phyloP scores from a whole-genome alignment of 2,888 invertebrate genomes.

The Carcina quercana region DNA sequence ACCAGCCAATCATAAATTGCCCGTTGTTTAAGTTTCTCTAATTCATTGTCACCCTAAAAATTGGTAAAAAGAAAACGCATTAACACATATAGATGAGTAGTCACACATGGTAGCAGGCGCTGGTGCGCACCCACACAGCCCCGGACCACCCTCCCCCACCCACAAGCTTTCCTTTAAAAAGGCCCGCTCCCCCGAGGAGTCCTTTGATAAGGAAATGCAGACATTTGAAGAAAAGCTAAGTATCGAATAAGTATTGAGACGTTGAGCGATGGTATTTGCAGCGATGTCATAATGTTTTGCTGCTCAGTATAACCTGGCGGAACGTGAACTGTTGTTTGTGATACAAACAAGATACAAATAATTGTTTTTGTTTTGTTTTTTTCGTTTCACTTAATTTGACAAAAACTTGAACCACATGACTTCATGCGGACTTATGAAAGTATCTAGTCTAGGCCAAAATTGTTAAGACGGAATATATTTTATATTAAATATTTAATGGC shows the following conservation, averaged over 20 bases:
- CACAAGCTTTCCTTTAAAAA: slow-evolving; percentile 46
- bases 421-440: too few species aligned
- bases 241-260: slow-evolving; percentile 58
- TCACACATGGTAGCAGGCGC: slow-evolving; percentile 46
- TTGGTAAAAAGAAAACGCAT: slow-evolving; percentile 76
- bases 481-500: too few species aligned
- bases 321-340: too few species aligned
- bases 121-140: slow-evolving; percentile 42
- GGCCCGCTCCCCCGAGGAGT: slow-evolving; percentile 46
- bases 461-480: too few species aligned
- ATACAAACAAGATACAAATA: too few species aligned
- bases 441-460: too few species aligned
- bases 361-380: too few species aligned
- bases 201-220: slow-evolving; percentile 75
- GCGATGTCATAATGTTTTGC: slow-evolving; percentile 49
- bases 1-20: too few species aligned
- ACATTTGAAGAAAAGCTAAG: slow-evolving; percentile 72
- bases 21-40: too few species aligned
- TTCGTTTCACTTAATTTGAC: too few species aligned
- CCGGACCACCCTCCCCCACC: slow-evolving; percentile 24
- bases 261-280: slow-evolving; percentile 47
- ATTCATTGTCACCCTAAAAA: slow-evolving; percentile 51
- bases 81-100: slow-evolving; percentile 73
- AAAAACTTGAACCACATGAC: too few species aligned
- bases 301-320: too few species aligned